A percentile compares a stretch with the other conserved stretches of the same genome.
Conservation (phyloP, 2,113 vertebrate genomes). For the Psammodynastes pulverulentus region DNA sequence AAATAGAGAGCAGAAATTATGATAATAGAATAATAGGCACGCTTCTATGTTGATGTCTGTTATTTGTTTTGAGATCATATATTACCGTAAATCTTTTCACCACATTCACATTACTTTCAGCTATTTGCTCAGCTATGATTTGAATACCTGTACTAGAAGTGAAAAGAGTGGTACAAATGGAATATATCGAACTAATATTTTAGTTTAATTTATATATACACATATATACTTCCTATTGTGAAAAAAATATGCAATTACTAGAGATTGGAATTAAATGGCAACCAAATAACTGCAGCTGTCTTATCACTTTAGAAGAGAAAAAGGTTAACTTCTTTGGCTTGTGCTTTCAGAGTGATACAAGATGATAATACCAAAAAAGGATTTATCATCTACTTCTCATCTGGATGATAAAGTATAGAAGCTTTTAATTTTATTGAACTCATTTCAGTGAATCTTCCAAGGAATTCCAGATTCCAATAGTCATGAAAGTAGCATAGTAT, state of each 20-base stretch:
- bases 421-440: background rate
- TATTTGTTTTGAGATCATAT: background rate
- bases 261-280: background rate
- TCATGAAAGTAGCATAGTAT: background rate
- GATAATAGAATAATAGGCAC: accelerated
- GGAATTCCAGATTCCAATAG: background rate
- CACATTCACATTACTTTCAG: background rate
- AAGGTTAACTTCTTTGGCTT: background rate
- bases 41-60: background rate
- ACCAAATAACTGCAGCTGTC: background rate
- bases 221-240: background rate
- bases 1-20: background rate
- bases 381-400: background rate
- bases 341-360: background rate
- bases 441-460: background rate
- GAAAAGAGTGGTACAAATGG: background rate
- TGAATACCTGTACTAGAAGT: background rate
- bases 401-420: background rate
- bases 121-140: background rate
- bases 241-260: background rate
- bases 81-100: background rate
- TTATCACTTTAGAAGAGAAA: background rate
- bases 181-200: background rate
- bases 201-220: background rate
- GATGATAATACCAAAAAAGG: background rate